Base-by-base conservation (phyloP, 2,113 vertebrate genomes). In the Catharus fuscescens region DNA sequence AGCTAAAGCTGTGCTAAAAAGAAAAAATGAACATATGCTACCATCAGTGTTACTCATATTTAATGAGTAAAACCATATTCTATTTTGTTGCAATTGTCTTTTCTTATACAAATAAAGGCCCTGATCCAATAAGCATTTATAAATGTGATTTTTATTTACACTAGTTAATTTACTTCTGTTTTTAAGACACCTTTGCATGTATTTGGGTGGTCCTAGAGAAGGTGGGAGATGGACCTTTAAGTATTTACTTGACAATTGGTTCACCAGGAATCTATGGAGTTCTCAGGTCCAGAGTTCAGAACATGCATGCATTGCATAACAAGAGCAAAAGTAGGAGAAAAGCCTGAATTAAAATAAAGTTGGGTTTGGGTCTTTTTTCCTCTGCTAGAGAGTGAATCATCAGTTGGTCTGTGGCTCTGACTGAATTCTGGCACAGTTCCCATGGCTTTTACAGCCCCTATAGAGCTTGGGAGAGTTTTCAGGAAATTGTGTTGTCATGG, bases 401-500 rank as follows among this genome's bases (percentile, higher is more conserved):
- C 83, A 42, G 64, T 73, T 85, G 64, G 56, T 91, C 67, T 86
- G 62, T 60, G 90, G 59, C 87, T 91, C 72, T 69, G 86, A 56
- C 93, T 93, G 88, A 9, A 61, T 38, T 70, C 80, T 96, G 95
- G 94, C 96, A 74, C 5, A 0, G 0, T 82, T 95, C 80, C 84
- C 40, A 18, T 3, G 17, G 61, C 86, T 95, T 69, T 83, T 83
- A 77, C 67, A 95, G 59, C 65, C 87, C 54, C 42, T 82, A 4
- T 94, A 93, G 74, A 92, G 77, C 90, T 60, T 69, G 93, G 92
- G 87, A 94, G 71, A 78, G 40, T 86, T 92, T 89, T 90, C 81
- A 93, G 93, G 92, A 93, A 92, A 96, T 94, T 82, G 87, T 64
- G 71, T 96, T 97, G 93, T 93, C 94, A 93, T 83, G 79, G 90